phyloP scores from a whole-genome alignment of 2,113 vertebrate genomes.

The Rhabdomys dilectus region DNA sequence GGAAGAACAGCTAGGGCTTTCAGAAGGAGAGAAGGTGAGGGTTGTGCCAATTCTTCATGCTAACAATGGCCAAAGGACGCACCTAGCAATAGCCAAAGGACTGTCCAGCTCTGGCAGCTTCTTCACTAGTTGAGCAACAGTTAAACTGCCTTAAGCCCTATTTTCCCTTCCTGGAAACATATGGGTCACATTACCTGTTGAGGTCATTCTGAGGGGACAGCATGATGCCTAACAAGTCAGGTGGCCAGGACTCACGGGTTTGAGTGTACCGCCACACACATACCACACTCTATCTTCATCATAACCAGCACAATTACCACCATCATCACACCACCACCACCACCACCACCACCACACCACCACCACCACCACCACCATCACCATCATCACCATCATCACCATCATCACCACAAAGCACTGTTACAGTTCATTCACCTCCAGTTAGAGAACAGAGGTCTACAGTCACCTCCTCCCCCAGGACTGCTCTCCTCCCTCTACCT shows the following conservation, averaged over 20 bases:
- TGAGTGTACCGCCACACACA: background rate
- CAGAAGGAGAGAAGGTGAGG: background rate
- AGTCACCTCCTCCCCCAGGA: background rate
- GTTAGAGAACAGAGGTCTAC: slow-evolving; percentile 52
- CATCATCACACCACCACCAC: background rate
- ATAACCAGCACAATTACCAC: too few species aligned
- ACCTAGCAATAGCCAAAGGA: background rate
- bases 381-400: background rate
- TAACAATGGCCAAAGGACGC: background rate
- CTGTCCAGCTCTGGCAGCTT: background rate
- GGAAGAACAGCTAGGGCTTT: background rate
- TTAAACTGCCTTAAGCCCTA: slow-evolving; percentile 7
- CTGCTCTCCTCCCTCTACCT: background rate
- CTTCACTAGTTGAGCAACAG: background rate
- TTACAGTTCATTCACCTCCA: background rate
- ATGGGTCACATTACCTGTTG: background rate
- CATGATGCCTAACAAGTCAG: background rate
- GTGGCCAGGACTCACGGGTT: background rate
- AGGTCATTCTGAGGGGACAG: background rate
- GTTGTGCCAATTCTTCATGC: fast-evolving
- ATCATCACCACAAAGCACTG: background rate
- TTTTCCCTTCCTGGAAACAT: slow-evolving; percentile 25
- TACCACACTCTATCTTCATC: too few species aligned
- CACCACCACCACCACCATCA: background rate
- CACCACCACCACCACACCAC: background rate